Percentiles rank a stretch among this genome's conserved stretches.
Conservation (phyloP, 1,140 invertebrate species). For the Eurosta solidaginis region DNA sequence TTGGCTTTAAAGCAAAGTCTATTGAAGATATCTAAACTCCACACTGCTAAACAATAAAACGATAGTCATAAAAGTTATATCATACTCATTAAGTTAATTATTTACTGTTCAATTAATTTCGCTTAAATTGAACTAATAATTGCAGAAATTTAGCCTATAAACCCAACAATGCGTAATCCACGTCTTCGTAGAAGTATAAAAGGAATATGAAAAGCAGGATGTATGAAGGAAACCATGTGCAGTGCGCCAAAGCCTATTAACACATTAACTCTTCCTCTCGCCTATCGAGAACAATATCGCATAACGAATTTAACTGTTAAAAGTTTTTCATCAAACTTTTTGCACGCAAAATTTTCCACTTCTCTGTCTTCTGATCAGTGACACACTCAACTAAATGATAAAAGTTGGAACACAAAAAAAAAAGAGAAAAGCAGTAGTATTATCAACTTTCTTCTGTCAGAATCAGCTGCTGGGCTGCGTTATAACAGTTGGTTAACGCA, state of each 20-base stretch:
- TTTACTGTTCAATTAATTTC: slow-evolving; percentile 11
- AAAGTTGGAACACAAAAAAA: no score
- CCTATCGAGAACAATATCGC: no score
- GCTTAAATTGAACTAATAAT: slow-evolving; percentile 16
- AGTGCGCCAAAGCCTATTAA: not conserved
- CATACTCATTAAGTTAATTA: slow-evolving; percentile 17
- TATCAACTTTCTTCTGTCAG: not conserved
- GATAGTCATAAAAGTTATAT: not conserved
- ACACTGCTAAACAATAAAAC: no score
- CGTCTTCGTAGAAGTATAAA: no score
- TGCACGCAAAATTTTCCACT: not conserved
- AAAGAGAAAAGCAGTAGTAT: not conserved
- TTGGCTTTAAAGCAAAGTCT: no score
- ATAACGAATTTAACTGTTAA: not conserved
- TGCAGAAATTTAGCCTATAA: slow-evolving; percentile 13
- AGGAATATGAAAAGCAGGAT: not conserved
- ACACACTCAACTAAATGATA: no score
- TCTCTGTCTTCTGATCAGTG: no score
- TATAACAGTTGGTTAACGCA: not conserved
- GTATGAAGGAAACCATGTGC: not conserved
- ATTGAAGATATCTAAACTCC: no score
- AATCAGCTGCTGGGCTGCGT: not conserved
- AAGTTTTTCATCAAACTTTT: not conserved
- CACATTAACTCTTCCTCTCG: not conserved
- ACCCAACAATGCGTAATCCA: not conserved